Evolutionary conservation across 2,113 vertebrate genomes (phyloP).

Genomic region (Nannospalax galili): DNA sequence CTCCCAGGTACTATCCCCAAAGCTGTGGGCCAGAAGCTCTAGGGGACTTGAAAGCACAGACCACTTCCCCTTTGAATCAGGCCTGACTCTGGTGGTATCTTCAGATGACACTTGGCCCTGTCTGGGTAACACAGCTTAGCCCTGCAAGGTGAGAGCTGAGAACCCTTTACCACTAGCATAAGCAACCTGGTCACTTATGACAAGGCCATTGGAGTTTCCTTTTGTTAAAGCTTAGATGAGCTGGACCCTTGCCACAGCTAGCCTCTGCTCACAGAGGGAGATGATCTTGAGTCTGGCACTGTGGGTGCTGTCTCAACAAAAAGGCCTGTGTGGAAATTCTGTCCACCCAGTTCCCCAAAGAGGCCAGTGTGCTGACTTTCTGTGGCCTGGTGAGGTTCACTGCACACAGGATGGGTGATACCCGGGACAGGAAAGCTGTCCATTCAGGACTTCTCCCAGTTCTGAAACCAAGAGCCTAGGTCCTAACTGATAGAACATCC

Average conservation of each 20-base stretch:
- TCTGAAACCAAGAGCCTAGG: not conserved
- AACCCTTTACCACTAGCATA: not conserved
- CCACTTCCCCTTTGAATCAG: not conserved
- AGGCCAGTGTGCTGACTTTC: conserved; percentile 42
- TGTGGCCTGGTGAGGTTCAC: not conserved
- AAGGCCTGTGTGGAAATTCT: not conserved
- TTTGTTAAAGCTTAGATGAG: conserved; percentile 9
- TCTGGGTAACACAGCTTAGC: not conserved
- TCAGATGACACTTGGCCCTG: not conserved
- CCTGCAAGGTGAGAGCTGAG: not conserved
- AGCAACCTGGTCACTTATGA: not conserved
- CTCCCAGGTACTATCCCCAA: not conserved
- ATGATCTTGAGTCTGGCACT: not conserved
- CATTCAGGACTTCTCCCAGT: not conserved
- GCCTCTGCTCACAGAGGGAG: not conserved
- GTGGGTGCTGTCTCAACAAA: conserved; percentile 44
- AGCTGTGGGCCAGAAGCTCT: not conserved
- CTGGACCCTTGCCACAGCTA: not conserved
- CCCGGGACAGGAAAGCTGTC: not conserved
- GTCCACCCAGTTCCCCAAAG: conserved; percentile 30
- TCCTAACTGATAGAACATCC: not conserved
- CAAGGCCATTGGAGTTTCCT: not conserved
- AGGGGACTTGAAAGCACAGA: not conserved
- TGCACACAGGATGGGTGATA: not conserved
- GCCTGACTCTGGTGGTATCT: not conserved